Evolutionary conservation across 1,140 invertebrate species (phyloP).

Genomic region (Heliconius eleuchia): DNA sequence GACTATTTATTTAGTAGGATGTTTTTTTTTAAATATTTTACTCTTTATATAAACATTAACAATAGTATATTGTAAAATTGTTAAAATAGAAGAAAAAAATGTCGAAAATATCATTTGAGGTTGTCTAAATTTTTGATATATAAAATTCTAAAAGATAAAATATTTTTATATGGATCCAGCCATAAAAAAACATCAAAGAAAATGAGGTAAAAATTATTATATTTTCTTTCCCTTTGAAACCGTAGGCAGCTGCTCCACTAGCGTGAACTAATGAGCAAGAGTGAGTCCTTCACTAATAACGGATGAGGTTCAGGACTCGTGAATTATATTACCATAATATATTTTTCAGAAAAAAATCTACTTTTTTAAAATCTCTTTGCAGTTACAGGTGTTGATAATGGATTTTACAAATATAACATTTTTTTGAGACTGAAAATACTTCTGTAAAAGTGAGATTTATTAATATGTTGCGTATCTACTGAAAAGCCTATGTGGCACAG

Average conservation of each 20-base stretch:
- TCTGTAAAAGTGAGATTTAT: too few relatives aligned
- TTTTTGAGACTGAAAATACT: too few relatives aligned
- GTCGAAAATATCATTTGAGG: neutral
- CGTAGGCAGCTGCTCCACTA: conserved; percentile 22
- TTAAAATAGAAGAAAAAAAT: neutral
- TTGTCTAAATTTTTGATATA: neutral
- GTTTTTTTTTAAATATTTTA: neutral
- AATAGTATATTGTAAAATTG: neutral
- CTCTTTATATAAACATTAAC: neutral
- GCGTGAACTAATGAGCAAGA: conserved; percentile 20
- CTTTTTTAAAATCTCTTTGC: neutral
- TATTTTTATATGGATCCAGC: neutral
- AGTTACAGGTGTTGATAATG: too few relatives aligned
- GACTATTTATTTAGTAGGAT: neutral
- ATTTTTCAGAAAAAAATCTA: neutral
- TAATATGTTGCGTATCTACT: neutral
- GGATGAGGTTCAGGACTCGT: neutral
- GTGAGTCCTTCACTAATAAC: conserved; percentile 7
- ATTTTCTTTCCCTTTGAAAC: conserved; percentile 18
- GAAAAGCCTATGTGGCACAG: neutral
- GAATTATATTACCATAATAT: conserved; percentile 15
- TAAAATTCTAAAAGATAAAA: neutral
- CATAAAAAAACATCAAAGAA: neutral
- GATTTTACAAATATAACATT: too few relatives aligned
- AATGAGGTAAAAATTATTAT: conserved; percentile 2